These are phyloP conservation scores for Hofmannophila pseudospretella DNA, from an alignment of 2,888 invertebrate species.

Conservation along the genomic window DNA sequence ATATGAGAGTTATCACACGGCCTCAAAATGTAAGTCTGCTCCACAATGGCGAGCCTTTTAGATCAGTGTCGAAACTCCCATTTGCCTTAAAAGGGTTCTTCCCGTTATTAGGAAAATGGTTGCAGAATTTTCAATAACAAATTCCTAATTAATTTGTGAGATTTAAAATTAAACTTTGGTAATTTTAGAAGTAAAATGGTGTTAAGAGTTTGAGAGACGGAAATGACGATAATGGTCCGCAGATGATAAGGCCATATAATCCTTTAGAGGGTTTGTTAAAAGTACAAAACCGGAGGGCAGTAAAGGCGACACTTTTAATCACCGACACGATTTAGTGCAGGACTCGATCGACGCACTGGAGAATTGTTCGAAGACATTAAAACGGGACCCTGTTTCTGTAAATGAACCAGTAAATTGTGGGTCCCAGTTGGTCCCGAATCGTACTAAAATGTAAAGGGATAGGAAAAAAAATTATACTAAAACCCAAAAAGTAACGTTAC, in stretches of 20 bases:
- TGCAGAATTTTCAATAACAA: slow-evolving; percentile 17
- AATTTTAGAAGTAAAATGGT: slow-evolving; percentile 1
- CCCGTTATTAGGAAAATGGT: slow-evolving; percentile 21
- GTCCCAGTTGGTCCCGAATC: slow-evolving; percentile 20
- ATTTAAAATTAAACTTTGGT: slow-evolving; percentile 9
- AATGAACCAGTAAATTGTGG: slow-evolving; percentile 24
- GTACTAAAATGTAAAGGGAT: slow-evolving; percentile 38
- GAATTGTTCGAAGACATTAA: slow-evolving; percentile 33
- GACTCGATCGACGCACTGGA: slow-evolving; percentile 40
- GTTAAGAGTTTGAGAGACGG: slow-evolving; percentile 4
- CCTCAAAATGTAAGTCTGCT: slow-evolving; percentile 25
- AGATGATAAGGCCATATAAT: slow-evolving; percentile 2
- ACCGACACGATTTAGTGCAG: slow-evolving; percentile 38
- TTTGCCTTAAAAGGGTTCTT: slow-evolving; percentile 26
- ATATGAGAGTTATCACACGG: slow-evolving; percentile 35
- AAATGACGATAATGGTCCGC: neutral
- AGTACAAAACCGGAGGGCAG: slow-evolving; percentile 31
- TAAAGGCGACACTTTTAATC: slow-evolving; percentile 47
- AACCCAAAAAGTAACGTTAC: slow-evolving; percentile 8
- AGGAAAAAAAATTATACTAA: slow-evolving; percentile 18
- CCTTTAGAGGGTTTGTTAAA: slow-evolving; percentile 13
- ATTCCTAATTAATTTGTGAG: slow-evolving; percentile 10
- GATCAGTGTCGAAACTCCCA: slow-evolving; percentile 32
- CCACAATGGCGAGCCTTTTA: slow-evolving; percentile 32
- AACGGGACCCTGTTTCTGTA: slow-evolving; percentile 38